Evolutionary conservation across 2,113 vertebrate genomes (phyloP).

Genomic region (Piaya cayana): DNA sequence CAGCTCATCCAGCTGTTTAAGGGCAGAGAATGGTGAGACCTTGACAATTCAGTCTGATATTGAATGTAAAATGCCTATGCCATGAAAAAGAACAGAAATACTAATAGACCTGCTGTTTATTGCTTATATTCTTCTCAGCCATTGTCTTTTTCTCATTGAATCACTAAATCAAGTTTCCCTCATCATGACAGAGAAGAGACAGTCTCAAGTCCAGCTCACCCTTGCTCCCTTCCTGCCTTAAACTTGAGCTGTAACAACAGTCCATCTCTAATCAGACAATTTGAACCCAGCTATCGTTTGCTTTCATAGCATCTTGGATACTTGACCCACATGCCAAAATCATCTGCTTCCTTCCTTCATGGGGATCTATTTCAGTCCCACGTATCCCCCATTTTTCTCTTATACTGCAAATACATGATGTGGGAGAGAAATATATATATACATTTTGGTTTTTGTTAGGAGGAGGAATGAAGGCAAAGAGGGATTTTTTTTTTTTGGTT

Average conservation of each 20-base stretch:
- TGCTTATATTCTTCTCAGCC: background rate
- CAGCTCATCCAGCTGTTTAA: background rate
- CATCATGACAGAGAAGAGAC: accelerated
- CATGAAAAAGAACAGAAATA: background rate
- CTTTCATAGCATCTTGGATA: background rate
- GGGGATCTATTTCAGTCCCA: background rate
- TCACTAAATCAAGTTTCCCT: background rate
- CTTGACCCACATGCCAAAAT: background rate
- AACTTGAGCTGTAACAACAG: background rate
- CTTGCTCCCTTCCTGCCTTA: background rate
- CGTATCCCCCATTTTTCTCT: accelerated
- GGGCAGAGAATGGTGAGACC: background rate
- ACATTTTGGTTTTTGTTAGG: background rate
- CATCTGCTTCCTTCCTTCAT: background rate
- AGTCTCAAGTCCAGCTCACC: background rate
- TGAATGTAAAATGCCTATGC: background rate
- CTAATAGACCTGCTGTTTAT: background rate
- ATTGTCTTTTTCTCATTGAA: background rate
- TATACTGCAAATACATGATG: background rate
- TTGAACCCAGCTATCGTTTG: background rate
- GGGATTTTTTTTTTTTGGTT: background rate
- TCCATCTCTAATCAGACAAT: background rate
- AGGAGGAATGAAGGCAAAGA: background rate
- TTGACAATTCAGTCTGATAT: background rate
- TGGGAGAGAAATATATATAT: background rate